Evolutionary conservation across 1,140 invertebrate genomes (phyloP).

Genomic region (Drosophila virilis): DNA sequence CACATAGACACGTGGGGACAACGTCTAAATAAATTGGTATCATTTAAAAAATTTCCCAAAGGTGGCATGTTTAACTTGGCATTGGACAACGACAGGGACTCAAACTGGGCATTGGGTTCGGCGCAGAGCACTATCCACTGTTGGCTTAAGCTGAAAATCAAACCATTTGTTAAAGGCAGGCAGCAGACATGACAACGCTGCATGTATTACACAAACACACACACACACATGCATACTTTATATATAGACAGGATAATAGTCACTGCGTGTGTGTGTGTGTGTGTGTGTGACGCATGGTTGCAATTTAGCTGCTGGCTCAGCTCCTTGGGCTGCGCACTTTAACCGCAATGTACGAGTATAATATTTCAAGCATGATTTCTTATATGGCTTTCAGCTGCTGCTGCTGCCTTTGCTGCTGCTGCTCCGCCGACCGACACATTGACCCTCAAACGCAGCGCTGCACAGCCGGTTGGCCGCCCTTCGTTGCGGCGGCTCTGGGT

Average conservation of each 20-base stretch:
- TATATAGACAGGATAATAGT: constrained; percentile 16
- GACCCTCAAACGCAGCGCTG: constrained; percentile 64
- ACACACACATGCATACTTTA: constrained; percentile 27
- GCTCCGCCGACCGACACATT: constrained; percentile 60
- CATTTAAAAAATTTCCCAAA: constrained; percentile 81
- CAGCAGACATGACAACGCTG: constrained; percentile 74
- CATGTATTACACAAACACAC: constrained; percentile 67
- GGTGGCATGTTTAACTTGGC: constrained; percentile 67
- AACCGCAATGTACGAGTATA: constrained; percentile 76
- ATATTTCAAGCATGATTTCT: constrained; percentile 82
- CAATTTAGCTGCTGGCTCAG: constrained; percentile 62
- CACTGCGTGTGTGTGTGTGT: constrained; percentile 28
- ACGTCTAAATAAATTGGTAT: constrained; percentile 80
- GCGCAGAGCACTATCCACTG: constrained; percentile 26
- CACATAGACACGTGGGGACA: constrained; percentile 3
- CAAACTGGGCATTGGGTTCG: constrained; percentile 4
- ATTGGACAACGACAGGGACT: constrained; percentile 13
- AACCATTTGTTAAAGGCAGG: constrained; percentile 73
- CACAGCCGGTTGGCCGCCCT: constrained; percentile 46
- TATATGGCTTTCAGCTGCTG: constrained; percentile 56
- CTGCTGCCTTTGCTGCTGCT: constrained; percentile 3
- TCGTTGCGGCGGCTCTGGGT: constrained; percentile 75
- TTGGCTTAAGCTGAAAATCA: constrained; percentile 78
- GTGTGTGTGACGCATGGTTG: constrained; percentile 70
- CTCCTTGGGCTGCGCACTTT: constrained; percentile 73